Evolutionary conservation across 2,113 vertebrate genomes (phyloP).

Genomic region (Coturnix japonica): DNA sequence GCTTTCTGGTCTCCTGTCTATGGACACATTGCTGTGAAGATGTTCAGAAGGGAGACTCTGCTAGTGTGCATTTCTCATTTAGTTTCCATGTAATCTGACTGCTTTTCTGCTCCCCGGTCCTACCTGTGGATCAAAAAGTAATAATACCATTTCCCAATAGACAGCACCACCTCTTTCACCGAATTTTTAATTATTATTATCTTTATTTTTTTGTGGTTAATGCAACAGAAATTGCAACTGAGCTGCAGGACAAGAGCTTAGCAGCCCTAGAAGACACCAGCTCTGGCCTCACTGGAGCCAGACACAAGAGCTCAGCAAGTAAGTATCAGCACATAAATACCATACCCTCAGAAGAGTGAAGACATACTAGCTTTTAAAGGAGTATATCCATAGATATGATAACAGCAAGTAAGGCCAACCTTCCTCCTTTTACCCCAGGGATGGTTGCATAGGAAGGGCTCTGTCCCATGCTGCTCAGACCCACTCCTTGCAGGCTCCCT

Average conservation of each 20-base stretch:
- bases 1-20: background rate
- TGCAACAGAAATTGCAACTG: background rate
- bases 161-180: conserved; percentile 1
- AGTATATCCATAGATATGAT: fast-evolving
- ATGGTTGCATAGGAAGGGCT: background rate
- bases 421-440: too few relatives aligned
- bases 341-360: background rate
- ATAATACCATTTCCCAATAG: background rate
- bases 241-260: background rate
- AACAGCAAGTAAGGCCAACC: fast-evolving
- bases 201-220: background rate
- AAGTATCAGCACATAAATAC: too few relatives aligned
- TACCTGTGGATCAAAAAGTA: background rate
- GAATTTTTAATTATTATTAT: background rate
- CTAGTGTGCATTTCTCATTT: background rate
- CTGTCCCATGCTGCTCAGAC: background rate
- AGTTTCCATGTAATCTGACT: background rate
- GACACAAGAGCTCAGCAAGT: fast-evolving
- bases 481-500: background rate
- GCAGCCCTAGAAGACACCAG: background rate
- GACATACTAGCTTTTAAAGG: background rate
- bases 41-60: background rate
- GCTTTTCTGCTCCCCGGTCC: background rate
- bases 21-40: background rate
- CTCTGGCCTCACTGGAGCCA: background rate